phyloP scores from a whole-genome alignment of 64 coral and sea anemone genomes.

The Catalaphyllia jardinei region DNA sequence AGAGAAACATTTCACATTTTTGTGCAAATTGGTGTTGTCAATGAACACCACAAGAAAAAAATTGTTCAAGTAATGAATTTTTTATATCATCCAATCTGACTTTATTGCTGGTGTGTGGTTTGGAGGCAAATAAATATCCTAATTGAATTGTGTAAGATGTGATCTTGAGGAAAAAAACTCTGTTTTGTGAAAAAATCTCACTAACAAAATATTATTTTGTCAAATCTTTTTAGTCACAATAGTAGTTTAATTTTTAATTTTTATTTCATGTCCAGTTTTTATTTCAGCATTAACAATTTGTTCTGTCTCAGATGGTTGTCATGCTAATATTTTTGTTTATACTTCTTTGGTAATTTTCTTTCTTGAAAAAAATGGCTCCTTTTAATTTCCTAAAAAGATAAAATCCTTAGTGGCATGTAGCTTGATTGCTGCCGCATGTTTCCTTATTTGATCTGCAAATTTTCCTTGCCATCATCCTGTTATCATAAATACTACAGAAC shows the following conservation, averaged over 20 bases:
- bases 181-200: not conserved
- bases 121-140: not conserved
- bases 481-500: too few relatives aligned
- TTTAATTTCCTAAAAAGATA: too few relatives aligned
- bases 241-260: not conserved
- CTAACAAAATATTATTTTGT: not conserved
- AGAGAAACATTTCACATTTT: not conserved
- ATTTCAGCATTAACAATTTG: not conserved
- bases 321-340: too few relatives aligned
- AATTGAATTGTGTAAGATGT: not conserved
- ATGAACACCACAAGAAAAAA: not conserved
- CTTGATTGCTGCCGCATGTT: too few relatives aligned
- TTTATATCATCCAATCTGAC: not conserved
- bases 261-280: not conserved
- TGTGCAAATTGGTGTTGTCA: not conserved
- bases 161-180: not conserved
- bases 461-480: too few relatives aligned
- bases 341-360: too few relatives aligned
- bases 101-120: not conserved
- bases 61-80: slow-evolving; percentile 6
- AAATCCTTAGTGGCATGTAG: too few relatives aligned
- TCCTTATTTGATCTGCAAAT: too few relatives aligned
- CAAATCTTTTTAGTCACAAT: not conserved
- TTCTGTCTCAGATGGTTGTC: too few relatives aligned
- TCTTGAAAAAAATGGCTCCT: too few relatives aligned